Evolutionary conservation across 2,888 invertebrate genomes (phyloP), one percentile per base, ranked within the genome.

Genomic region (Tridacna crocea): DNA sequence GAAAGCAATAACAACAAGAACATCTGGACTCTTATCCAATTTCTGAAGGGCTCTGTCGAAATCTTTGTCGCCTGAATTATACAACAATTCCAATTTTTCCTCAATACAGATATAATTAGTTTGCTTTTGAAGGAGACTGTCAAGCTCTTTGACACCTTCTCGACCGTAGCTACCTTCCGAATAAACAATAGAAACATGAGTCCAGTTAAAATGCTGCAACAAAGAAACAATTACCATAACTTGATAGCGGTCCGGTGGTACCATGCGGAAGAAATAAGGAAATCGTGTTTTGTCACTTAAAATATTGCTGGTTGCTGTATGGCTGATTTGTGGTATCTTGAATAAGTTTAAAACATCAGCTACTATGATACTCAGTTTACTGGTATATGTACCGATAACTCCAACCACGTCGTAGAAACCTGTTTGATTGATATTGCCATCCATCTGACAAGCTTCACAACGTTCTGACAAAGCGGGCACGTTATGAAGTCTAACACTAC

Each of bases 101-200:
- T 91, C 92, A 58, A 92, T 89, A 72, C 93, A 93, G n/a, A 86
- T 74, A 27, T 76, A 51, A 48, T 70, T 77, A 12, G 26, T 68
- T 13, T 68, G 58, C 15, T 55, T 70, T 61, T 79, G 74, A 6
- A 86, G 73, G 12, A 72, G 73, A 47, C 76, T 75, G n/a, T 77
- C 82, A 27, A 89, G 75, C 36, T 80, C 76, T 61, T 89, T 88
- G 24, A 90, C 87, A 8, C 91, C 91, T 36, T 90, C 88, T n/a
- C 88, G 84, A 0, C 93, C 93, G 78, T 92, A 93, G 46, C 90
- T 88, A 15, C 97, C 97, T 91, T 96, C 96, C 0, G 96, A 96
- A 93, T 96, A 96, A 74, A 97, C 96, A n/a, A 96, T 96, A 70
- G 96, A 96, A 72, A 97, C 96, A 93, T 97, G 97, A 19, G 96